Evolutionary conservation across 2,888 invertebrate species (phyloP).

Genomic region (Metacarcinus magister): DNA sequence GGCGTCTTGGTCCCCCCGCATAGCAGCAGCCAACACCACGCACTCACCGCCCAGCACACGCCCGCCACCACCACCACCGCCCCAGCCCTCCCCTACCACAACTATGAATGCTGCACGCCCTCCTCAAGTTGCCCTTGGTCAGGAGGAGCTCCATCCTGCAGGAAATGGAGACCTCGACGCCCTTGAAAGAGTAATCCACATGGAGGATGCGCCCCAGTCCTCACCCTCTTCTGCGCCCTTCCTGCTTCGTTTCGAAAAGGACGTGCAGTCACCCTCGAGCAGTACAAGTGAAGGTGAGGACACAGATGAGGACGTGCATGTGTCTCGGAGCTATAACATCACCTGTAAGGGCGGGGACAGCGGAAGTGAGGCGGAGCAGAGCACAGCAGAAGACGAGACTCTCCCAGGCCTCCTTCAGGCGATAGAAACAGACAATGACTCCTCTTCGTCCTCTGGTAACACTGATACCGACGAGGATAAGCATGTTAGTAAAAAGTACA

Average conservation of each 20-base stretch:
- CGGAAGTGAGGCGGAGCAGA: slow-evolving; percentile 50
- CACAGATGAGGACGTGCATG: slow-evolving; percentile 81
- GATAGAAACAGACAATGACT: slow-evolving; percentile 14
- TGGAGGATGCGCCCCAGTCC: slow-evolving; percentile 46
- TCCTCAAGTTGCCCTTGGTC: slow-evolving; percentile 50
- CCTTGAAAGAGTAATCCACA: slow-evolving; percentile 76
- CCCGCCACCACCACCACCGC: slow-evolving; percentile 52
- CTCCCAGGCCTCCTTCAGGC: not conserved
- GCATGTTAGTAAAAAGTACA: slow-evolving; percentile 80
- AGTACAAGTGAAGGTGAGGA: slow-evolving; percentile 78
- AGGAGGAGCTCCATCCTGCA: slow-evolving; percentile 64
- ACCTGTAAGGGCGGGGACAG: slow-evolving; percentile 40
- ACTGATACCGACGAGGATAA: slow-evolving; percentile 82
- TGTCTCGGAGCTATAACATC: slow-evolving; percentile 73
- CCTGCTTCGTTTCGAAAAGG: slow-evolving; percentile 42
- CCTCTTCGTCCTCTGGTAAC: slow-evolving; percentile 72
- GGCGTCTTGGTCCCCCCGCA: slow-evolving; percentile 71
- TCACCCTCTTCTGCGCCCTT: slow-evolving; percentile 30
- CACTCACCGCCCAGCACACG: slow-evolving; percentile 47
- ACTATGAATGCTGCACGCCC: slow-evolving; percentile 16
- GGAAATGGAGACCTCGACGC: slow-evolving; percentile 77
- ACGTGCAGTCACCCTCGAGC: slow-evolving; percentile 53
- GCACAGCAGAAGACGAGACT: not conserved
- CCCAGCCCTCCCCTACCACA: slow-evolving; percentile 67
- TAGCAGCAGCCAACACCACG: slow-evolving; percentile 70